Percentiles rank a stretch among this genome's conserved stretches.
Evolutionary conservation across 2,888 invertebrate species (phyloP).

Genomic region (Halictus quadricinctus): DNA sequence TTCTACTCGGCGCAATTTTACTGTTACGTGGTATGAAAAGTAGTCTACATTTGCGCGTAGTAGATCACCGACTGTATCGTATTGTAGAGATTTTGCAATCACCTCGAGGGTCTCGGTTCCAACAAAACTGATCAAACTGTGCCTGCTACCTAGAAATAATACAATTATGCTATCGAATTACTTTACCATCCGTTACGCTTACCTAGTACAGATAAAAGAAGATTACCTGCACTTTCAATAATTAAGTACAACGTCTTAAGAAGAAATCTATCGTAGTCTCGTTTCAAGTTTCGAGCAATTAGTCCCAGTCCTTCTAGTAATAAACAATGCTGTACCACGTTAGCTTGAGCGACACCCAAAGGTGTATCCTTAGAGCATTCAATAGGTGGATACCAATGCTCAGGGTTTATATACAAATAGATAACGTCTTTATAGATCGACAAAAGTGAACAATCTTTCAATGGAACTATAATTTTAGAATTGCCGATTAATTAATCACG

Average conservation of each 20-base stretch:
- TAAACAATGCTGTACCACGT: slow-evolving; percentile 87
- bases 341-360: slow-evolving; percentile 84
- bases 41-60: slow-evolving; percentile 89
- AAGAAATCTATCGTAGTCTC: slow-evolving; percentile 85
- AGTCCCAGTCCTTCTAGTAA: slow-evolving; percentile 88
- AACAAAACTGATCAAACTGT: slow-evolving; percentile 86
- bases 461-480: slow-evolving; percentile 64
- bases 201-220: background rate
- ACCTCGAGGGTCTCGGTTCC: slow-evolving; percentile 85
- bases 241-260: slow-evolving; percentile 87
- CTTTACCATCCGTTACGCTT: background rate
- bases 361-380: slow-evolving; percentile 69
- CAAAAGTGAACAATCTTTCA: slow-evolving; percentile 53
- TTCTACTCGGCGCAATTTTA: slow-evolving; percentile 86
- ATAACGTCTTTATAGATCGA: slow-evolving; percentile 74
- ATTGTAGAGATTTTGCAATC: slow-evolving; percentile 85
- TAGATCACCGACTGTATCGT: slow-evolving; percentile 84
- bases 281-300: slow-evolving; percentile 84
- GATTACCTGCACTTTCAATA: slow-evolving; percentile 88
- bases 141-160: slow-evolving; percentile 85
- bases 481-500: background rate
- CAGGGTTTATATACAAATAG: slow-evolving; percentile 72
- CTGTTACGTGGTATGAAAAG: slow-evolving; percentile 88
- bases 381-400: slow-evolving; percentile 77
- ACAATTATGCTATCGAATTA: background rate